phyloP scores from a whole-genome alignment of 2,888 invertebrate species.

The Dinocampus coccinellae region DNA sequence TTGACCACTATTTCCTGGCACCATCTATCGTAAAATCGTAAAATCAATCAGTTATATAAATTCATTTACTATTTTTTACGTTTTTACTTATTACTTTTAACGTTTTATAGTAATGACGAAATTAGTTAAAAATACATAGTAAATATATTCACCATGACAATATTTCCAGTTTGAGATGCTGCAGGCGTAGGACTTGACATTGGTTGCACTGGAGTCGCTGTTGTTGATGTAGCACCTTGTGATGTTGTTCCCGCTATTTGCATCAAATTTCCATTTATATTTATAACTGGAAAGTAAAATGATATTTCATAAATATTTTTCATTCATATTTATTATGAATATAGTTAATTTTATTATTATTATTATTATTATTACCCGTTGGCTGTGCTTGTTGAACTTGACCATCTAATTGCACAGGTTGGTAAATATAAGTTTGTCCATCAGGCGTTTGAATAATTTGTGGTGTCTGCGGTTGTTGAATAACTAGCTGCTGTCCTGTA shows the following conservation, averaged over 20 bases:
- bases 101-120: too few species aligned
- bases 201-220: constrained; percentile 67
- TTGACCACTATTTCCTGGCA: constrained; percentile 71
- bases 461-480: constrained; percentile 77
- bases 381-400: constrained; percentile 75
- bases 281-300: constrained; percentile 73
- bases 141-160: constrained; percentile 78
- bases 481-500: constrained; percentile 73
- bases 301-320: not conserved
- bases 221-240: constrained; percentile 68
- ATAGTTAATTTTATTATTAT: not conserved
- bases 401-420: constrained; percentile 78
- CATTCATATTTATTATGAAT: not conserved
- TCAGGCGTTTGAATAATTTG: constrained; percentile 92
- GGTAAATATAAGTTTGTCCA: constrained; percentile 93
- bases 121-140: constrained; percentile 58
- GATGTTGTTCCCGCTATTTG: constrained; percentile 73
- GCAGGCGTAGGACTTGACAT: constrained; percentile 68
- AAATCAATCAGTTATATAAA: too few species aligned
- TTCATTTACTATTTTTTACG: too few species aligned
- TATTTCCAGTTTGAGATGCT: constrained; percentile 73
- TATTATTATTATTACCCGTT: constrained; percentile 68
- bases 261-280: constrained; percentile 83
- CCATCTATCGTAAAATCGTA: too few species aligned
- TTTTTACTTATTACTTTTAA: too few species aligned